phyloP scores from a whole-genome alignment of 2,888 invertebrate species.

The Drosophila merina region DNA sequence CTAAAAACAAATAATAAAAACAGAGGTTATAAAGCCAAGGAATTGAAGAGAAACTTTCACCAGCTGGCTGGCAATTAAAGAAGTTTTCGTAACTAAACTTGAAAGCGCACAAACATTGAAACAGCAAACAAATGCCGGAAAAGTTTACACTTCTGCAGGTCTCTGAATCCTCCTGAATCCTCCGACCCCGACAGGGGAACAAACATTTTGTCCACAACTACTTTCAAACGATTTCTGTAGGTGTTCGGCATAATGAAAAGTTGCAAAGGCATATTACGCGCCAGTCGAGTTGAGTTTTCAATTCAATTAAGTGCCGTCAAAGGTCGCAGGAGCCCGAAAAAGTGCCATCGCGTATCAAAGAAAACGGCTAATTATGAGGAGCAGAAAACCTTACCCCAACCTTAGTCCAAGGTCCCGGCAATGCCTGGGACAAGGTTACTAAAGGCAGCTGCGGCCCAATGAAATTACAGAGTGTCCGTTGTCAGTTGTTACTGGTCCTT shows the following conservation, averaged over 20 bases:
- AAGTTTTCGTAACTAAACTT: slow-evolving; percentile 56
- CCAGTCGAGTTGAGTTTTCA: slow-evolving; percentile 63
- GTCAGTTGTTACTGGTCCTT: slow-evolving; percentile 24
- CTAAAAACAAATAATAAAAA: slow-evolving; percentile 32
- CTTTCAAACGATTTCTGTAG: slow-evolving; percentile 16
- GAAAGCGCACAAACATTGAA: slow-evolving; percentile 35
- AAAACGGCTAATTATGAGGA: slow-evolving; percentile 62
- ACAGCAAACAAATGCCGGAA: slow-evolving; percentile 35
- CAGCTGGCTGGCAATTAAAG: slow-evolving; percentile 73
- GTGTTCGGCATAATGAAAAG: slow-evolving; percentile 61
- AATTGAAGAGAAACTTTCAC: slow-evolving; percentile 55
- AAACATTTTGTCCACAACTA: slow-evolving; percentile 39
- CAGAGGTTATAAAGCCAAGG: slow-evolving; percentile 25
- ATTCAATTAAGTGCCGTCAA: slow-evolving; percentile 73
- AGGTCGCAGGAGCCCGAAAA: slow-evolving; percentile 26
- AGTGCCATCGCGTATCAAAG: slow-evolving; percentile 62
- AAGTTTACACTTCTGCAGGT: slow-evolving; percentile 36
- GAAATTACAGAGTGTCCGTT: slow-evolving; percentile 68
- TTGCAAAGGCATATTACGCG: slow-evolving; percentile 70
- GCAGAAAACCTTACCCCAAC: slow-evolving; percentile 17
- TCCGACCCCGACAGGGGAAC: slow-evolving; percentile 2
- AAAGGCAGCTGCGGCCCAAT: slow-evolving; percentile 41
- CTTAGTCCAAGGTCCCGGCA: slow-evolving; percentile 44
- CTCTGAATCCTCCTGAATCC: slow-evolving; percentile 2
- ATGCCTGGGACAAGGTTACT: slow-evolving; percentile 42